Percentiles rank a stretch among this genome's conserved stretches.
phyloP scores from a whole-genome alignment of 1,140 invertebrate genomes.

The Drosophila erecta region DNA sequence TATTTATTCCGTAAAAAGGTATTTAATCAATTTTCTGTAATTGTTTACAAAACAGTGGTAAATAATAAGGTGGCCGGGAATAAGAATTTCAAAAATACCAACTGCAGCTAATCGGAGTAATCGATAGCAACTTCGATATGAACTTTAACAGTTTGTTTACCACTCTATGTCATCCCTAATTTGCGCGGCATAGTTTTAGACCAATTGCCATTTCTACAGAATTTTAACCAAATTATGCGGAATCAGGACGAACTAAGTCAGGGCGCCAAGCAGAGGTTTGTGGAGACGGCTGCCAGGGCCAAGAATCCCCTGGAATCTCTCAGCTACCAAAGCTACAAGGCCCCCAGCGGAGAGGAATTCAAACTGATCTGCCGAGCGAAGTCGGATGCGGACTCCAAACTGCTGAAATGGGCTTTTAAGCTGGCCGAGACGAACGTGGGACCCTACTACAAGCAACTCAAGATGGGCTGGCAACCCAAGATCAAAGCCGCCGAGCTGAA shows the following conservation, averaged over 20 bases:
- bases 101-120: not conserved
- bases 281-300: conserved; percentile 66
- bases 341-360: conserved; percentile 55
- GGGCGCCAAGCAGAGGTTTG: conserved; percentile 69
- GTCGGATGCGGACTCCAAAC: conserved; percentile 78
- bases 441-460: conserved; percentile 86
- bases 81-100: not conserved
- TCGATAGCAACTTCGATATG: not conserved
- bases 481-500: conserved; percentile 88
- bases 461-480: conserved; percentile 89
- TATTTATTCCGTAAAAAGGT: not conserved
- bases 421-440: conserved; percentile 89
- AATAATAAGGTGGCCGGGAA: conserved; percentile 1
- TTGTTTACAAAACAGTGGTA: conserved; percentile 25
- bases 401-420: conserved; percentile 87
- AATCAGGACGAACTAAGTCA: conserved; percentile 60
- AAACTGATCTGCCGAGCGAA: conserved; percentile 72
- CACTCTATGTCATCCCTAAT: conserved; percentile 10
- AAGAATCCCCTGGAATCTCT: conserved; percentile 75
- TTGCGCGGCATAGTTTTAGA: conserved; percentile 14
- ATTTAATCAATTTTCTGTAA: not conserved
- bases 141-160: not conserved
- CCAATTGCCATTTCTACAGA: not conserved
- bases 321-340: conserved; percentile 44
- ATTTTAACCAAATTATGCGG: conserved; percentile 48